These are phyloP conservation scores for Cremastobaeus sp. DNA, from an alignment of 2,888 invertebrate species.

Conservation along the genomic window DNA sequence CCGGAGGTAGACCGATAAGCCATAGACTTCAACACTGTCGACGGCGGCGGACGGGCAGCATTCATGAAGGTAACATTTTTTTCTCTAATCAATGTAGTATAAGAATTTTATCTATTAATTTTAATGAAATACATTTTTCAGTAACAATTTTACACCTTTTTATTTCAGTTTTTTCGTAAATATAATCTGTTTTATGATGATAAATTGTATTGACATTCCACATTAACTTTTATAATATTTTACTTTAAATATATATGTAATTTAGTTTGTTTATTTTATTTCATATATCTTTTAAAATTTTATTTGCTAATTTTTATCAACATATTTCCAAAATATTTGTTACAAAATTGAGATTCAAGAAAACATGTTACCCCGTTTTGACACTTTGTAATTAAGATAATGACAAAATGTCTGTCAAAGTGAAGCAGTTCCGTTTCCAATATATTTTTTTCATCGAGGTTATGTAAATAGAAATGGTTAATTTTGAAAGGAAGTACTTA, in stretches of 20 bases:
- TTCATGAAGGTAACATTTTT: conserved; percentile 74
- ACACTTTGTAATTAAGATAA: conserved; percentile 24
- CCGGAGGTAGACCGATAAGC: conserved; percentile 80
- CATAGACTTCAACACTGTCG: conserved; percentile 68
- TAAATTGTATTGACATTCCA: no score
- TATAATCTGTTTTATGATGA: no score
- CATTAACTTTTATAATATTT: no score
- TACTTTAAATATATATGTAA: no score
- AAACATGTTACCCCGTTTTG: conserved; percentile 12
- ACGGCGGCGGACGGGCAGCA: conserved; percentile 71
- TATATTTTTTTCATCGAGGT: conserved; percentile 36
- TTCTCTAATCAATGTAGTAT: no score
- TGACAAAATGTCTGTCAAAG: conserved; percentile 27
- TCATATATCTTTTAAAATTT: no score
- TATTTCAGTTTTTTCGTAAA: no score
- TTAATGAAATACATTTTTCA: not conserved
- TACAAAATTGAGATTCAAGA: not conserved
- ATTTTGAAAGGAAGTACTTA: conserved; percentile 56
- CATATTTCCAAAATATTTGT: not conserved
- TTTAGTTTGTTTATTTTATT: no score
- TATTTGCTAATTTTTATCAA: no score
- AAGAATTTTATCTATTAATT: no score
- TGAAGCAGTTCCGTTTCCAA: conserved; percentile 17
- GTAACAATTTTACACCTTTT: no score
- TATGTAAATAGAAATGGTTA: conserved; percentile 55